These are phyloP conservation scores for Stenurella melanura DNA, from an alignment of 2,888 invertebrate species.

Conservation along the genomic window DNA sequence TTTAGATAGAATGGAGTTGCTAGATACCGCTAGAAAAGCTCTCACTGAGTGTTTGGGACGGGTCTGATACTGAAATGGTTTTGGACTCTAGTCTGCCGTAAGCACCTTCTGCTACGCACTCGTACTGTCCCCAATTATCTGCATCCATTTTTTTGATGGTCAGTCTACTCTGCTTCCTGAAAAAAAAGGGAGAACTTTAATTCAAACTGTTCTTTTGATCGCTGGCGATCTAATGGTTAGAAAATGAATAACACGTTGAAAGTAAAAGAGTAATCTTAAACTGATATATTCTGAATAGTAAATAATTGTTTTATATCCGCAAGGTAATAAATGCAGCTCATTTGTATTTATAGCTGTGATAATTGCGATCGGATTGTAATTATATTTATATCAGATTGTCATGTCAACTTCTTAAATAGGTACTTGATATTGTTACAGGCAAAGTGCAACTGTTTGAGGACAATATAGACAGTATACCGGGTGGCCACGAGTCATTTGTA, in stretches of 20 bases:
- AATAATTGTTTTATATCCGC: no score
- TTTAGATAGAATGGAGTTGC: slow-evolving; percentile 43
- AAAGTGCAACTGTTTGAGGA: no score
- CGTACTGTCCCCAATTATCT: slow-evolving; percentile 85
- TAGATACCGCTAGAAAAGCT: slow-evolving; percentile 71
- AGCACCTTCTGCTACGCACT: slow-evolving; percentile 86
- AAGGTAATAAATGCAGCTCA: no score
- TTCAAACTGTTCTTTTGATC: not conserved
- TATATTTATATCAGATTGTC: no score
- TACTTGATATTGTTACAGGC: no score
- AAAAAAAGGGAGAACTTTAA: slow-evolving; percentile 58
- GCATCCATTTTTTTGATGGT: slow-evolving; percentile 84
- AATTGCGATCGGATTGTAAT: no score
- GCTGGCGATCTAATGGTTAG: not conserved
- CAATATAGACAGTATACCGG: no score
- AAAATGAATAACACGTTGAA: not conserved
- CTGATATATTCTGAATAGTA: not conserved
- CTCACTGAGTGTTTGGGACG: slow-evolving; percentile 67
- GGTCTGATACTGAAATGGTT: slow-evolving; percentile 65
- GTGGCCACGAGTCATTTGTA: no score
- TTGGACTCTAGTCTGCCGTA: slow-evolving; percentile 75
- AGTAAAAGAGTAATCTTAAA: not conserved
- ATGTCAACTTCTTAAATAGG: no score
- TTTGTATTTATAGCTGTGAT: no score
- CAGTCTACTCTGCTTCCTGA: slow-evolving; percentile 89